These are phyloP conservation scores for Apamea sordens DNA, from an alignment of 2,888 invertebrate species.

Conservation along the genomic window DNA sequence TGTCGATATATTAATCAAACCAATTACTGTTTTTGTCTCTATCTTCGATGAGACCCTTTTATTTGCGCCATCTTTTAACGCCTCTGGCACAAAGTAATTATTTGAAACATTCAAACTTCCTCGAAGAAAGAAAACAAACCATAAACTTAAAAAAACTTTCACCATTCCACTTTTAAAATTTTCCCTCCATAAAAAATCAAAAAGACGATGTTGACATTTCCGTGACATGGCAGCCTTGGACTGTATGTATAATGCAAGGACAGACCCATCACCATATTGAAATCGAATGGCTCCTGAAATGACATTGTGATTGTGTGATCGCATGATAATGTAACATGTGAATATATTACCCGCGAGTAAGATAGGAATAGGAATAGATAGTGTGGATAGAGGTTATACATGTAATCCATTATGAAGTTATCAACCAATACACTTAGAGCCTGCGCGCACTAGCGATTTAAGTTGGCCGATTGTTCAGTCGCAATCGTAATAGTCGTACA, in stretches of 20 bases:
- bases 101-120: not conserved
- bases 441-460: no score
- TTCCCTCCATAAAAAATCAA: slow-evolving; percentile 29
- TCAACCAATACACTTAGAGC: not conserved
- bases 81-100: not conserved
- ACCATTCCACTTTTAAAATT: slow-evolving; percentile 15
- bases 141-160: not conserved
- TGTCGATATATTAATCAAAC: not conserved
- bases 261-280: slow-evolving; percentile 56
- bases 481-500: no score
- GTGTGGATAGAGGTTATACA: slow-evolving; percentile 20
- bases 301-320: slow-evolving; percentile 51
- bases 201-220: slow-evolving; percentile 49
- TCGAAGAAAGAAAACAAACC: not conserved
- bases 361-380: slow-evolving; percentile 23
- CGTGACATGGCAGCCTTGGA: slow-evolving; percentile 55
- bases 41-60: not conserved
- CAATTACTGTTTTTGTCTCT: not conserved
- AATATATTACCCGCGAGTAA: slow-evolving; percentile 36
- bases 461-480: no score
- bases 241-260: slow-evolving; percentile 49
- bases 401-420: slow-evolving; percentile 18
- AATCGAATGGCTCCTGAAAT: slow-evolving; percentile 50
- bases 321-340: slow-evolving; percentile 57
- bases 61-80: not conserved